phyloP scores from a whole-genome alignment of 1,140 invertebrate genomes.

The Drosophila truncata region DNA sequence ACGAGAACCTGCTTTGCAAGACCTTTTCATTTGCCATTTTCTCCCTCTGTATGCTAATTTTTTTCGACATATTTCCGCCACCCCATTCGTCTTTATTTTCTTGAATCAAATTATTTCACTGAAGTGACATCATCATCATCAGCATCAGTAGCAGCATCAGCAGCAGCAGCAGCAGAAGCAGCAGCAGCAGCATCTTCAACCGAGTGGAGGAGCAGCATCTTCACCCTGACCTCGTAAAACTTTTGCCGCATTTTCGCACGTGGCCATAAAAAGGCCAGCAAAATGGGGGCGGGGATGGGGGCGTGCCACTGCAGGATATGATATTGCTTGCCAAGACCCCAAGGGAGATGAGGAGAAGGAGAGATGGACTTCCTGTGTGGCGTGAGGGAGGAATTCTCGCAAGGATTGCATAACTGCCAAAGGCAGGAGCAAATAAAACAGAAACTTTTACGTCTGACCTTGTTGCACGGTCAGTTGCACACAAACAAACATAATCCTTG shows the following conservation, averaged over 20 bases:
- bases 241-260: slow-evolving; percentile 67
- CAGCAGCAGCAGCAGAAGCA: slow-evolving; percentile 11
- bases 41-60: slow-evolving; percentile 32
- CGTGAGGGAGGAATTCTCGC: slow-evolving; percentile 27
- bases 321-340: slow-evolving; percentile 40
- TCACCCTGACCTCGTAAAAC: slow-evolving; percentile 75
- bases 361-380: slow-evolving; percentile 33
- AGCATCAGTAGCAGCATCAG: slow-evolving; percentile 15
- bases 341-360: neutral
- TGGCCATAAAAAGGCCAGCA: slow-evolving; percentile 57
- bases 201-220: slow-evolving; percentile 39
- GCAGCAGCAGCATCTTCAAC: slow-evolving; percentile 6
- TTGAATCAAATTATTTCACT: slow-evolving; percentile 59
- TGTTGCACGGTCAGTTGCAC: slow-evolving; percentile 54
- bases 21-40: neutral
- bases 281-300: slow-evolving; percentile 16
- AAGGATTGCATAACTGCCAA: slow-evolving; percentile 57
- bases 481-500: slow-evolving; percentile 40
- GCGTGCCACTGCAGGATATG: slow-evolving; percentile 49
- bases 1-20: neutral
- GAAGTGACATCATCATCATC: slow-evolving; percentile 64
- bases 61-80: slow-evolving; percentile 4
- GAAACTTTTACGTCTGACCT: slow-evolving; percentile 65
- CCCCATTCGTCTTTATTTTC: slow-evolving; percentile 26
- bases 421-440: slow-evolving; percentile 37